These are phyloP conservation scores for Pavo muticus DNA, from an alignment of 2,113 vertebrate genomes.

Conservation along the genomic window DNA sequence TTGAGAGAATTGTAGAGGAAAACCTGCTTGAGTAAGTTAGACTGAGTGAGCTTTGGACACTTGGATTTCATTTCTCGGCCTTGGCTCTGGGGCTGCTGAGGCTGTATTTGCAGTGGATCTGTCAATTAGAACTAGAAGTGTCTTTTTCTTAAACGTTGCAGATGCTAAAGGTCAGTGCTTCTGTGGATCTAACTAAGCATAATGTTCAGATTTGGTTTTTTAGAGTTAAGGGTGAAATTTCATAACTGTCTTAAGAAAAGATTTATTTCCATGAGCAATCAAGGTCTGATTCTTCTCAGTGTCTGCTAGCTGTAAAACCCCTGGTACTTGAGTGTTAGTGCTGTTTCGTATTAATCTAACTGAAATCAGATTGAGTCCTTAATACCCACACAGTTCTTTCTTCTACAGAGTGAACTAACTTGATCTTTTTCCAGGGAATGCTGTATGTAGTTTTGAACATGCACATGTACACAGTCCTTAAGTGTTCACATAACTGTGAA, in stretches of 20 bases:
- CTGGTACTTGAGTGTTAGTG: not conserved
- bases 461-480: not conserved
- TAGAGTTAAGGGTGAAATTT: not conserved
- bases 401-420: not conserved
- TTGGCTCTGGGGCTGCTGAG: not conserved
- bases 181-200: slow-evolving; percentile 10
- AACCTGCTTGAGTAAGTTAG: not conserved
- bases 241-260: not conserved
- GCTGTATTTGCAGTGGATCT: slow-evolving; percentile 7
- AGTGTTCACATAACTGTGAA: not conserved
- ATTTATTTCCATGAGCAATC: not conserved
- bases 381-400: not conserved
- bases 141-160: not conserved
- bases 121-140: slow-evolving; percentile 31
- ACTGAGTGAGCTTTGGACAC: not conserved
- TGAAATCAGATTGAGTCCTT: not conserved
- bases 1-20: not conserved
- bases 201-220: slow-evolving; percentile 12
- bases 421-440: not conserved
- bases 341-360: not conserved
- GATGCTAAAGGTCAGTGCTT: slow-evolving; percentile 15
- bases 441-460: fast-evolving
- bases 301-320: not conserved
- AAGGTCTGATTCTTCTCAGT: not conserved
- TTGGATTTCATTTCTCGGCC: not conserved